A percentile compares a stretch with the other conserved stretches of the same genome.
phyloP scores from a whole-genome alignment of 2,888 invertebrate genomes.

The Diaperis boleti region DNA sequence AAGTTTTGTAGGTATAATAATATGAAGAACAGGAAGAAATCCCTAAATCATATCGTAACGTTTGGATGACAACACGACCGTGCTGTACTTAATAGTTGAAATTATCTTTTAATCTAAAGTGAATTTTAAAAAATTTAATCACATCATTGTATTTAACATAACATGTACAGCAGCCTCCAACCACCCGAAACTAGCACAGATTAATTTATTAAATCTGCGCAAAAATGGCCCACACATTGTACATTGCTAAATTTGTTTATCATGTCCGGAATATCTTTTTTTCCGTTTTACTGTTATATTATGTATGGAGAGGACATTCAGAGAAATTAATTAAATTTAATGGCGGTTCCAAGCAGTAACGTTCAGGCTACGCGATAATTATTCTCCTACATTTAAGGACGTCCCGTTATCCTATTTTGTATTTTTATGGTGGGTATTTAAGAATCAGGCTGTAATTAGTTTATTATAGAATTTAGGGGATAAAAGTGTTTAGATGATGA shows the following conservation, averaged over 20 bases:
- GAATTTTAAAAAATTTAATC: too few relatives aligned
- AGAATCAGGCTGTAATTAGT: not conserved
- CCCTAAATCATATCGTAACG: too few relatives aligned
- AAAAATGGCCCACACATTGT: not conserved
- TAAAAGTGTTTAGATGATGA: not conserved
- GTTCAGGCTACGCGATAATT: too few relatives aligned
- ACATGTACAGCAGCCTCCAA: not conserved
- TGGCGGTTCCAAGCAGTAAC: too few relatives aligned
- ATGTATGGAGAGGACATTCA: not conserved
- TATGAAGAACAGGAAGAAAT: too few relatives aligned
- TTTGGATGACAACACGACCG: too few relatives aligned
- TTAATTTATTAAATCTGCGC: not conserved
- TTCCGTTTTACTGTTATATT: slow-evolving; percentile 9
- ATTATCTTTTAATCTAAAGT: too few relatives aligned
- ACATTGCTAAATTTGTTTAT: slow-evolving; percentile 8
- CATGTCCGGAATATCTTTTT: slow-evolving; percentile 21
- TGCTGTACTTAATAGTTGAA: too few relatives aligned
- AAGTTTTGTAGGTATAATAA: too few relatives aligned
- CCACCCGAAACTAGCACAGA: not conserved
- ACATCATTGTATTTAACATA: too few relatives aligned
- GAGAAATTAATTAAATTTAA: not conserved
- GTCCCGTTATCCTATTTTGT: too few relatives aligned
- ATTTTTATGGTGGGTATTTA: not conserved
- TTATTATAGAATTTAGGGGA: not conserved
- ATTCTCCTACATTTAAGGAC: too few relatives aligned